These are phyloP conservation scores for Anadara kagoshimensis DNA, from an alignment of 1,140 invertebrate genomes.

Conservation along the genomic window DNA sequence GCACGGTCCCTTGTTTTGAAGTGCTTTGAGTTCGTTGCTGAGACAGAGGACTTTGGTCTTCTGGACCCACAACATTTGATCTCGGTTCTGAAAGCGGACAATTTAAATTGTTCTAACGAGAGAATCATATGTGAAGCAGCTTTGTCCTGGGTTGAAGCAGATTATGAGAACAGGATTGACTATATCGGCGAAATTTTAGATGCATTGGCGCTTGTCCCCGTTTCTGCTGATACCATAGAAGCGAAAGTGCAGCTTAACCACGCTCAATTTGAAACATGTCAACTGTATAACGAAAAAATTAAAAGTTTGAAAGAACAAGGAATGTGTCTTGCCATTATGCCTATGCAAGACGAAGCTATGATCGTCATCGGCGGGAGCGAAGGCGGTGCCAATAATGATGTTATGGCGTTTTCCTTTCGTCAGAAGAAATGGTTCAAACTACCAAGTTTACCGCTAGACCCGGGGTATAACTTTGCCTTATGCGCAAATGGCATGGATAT, in stretches of 20 bases:
- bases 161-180: conserved; percentile 28
- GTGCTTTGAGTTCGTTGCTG: conserved; percentile 41
- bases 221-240: too few species aligned
- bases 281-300: too few species aligned
- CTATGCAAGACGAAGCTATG: conserved; percentile 4
- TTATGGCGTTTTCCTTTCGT: conserved; percentile 17
- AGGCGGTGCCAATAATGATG: conserved; percentile 4
- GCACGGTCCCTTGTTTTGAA: conserved; percentile 41
- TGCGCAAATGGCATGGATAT: neutral
- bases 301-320: too few species aligned
- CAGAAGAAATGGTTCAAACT: conserved; percentile 26
- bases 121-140: conserved; percentile 43
- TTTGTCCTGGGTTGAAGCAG: conserved; percentile 47
- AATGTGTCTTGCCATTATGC: too few species aligned
- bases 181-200: conserved; percentile 32
- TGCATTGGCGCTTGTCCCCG: neutral
- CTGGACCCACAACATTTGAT: conserved; percentile 18
- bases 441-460: conserved; percentile 1
- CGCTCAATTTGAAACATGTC: too few species aligned
- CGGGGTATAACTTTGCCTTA: conserved; percentile 23
- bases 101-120: conserved; percentile 51
- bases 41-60: conserved; percentile 8
- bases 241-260: too few species aligned
- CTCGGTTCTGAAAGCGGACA: conserved; percentile 39
- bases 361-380: conserved; percentile 19